Conservation (phyloP, 2,797 vertebrate genomes). For the Macropodus opercularis region DNA sequence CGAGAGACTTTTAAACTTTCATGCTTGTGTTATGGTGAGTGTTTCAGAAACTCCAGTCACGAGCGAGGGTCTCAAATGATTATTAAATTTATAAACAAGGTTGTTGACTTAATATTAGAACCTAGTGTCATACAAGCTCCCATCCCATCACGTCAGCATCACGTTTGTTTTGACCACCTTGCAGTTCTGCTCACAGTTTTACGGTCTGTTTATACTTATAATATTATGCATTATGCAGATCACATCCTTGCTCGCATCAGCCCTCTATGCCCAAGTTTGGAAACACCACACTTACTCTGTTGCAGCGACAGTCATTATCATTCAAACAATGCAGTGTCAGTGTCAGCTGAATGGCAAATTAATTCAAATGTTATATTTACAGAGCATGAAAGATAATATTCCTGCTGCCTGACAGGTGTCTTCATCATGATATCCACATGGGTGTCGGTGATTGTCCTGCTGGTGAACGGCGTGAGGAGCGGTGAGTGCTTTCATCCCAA, state of each 20-base stretch:
- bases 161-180: constrained; percentile 8
- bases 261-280: constrained; percentile 13
- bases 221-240: constrained; percentile 30
- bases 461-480: constrained; percentile 52
- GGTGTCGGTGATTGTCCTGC: constrained; percentile 55
- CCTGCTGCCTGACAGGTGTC: constrained; percentile 63
- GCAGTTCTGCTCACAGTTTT: neutral
- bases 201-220: constrained; percentile 22
- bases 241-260: constrained; percentile 23
- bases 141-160: too few relatives aligned
- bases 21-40: constrained; percentile 59
- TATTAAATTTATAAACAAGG: neutral
- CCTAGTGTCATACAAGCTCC: constrained; percentile 11
- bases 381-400: constrained; percentile 23
- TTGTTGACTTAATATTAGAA: constrained; percentile 29
- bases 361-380: constrained; percentile 35
- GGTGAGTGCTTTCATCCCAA: constrained; percentile 68
- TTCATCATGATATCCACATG: constrained; percentile 71
- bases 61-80: neutral
- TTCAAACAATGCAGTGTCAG: neutral
- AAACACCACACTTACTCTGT: constrained; percentile 16
- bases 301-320: constrained; percentile 17
- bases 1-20: constrained; percentile 15
- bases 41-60: constrained; percentile 1
- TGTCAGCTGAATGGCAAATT: neutral